Evolutionary conservation across 2,797 vertebrate genomes (phyloP), one percentile per base, ranked within the genome.

Genomic region (Trachurus trachurus): DNA sequence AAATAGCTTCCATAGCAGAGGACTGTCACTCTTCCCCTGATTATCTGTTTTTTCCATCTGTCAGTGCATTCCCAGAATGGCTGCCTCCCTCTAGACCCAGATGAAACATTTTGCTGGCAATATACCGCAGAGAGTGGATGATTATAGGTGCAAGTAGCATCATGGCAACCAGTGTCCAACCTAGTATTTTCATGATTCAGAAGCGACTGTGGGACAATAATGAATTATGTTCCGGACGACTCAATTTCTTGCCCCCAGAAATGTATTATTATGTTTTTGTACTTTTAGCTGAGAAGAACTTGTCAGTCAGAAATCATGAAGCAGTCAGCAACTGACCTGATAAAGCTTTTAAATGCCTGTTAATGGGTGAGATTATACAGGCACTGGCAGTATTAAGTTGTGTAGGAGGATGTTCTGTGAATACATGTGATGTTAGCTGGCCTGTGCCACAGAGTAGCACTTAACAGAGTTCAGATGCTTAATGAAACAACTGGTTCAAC

Each of bases 11-110:
- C 8, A 66, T 13, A 39, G 6, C 72, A 34, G 47, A 57, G 37
- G 47, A 56, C 31, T 60, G 21, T n/a, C 37, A 50, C 56, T 53
- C 39, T 21, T 64, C 19, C 56, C 16, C 57, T 42, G 26, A 49
- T 26, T 15, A 61, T 21, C 37, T 34, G 6, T 17, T 62, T n/a
- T 63, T 56, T 42, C 37, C 45, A 58, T 49, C 63, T 59, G 66
- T 74, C 52, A 47, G 13, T 56, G 34, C 66, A 45, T 78, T 76
- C 17, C 29, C 59, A 61, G 21, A 49, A n/a, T 66, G 17, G 40
- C 60, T 58, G 1, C 34, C 26, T 68, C 56, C n/a, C 37, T 26
- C 39, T 15, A 68, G 19, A 80, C 11, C 34, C 3, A 16, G 34
- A 64, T 19, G 12, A 64, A 65, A 29, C 17, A 50, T 58, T 56